Evolutionary conservation across 2,113 vertebrate genomes (phyloP).

Genomic region (Anolis carolinensis): DNA sequence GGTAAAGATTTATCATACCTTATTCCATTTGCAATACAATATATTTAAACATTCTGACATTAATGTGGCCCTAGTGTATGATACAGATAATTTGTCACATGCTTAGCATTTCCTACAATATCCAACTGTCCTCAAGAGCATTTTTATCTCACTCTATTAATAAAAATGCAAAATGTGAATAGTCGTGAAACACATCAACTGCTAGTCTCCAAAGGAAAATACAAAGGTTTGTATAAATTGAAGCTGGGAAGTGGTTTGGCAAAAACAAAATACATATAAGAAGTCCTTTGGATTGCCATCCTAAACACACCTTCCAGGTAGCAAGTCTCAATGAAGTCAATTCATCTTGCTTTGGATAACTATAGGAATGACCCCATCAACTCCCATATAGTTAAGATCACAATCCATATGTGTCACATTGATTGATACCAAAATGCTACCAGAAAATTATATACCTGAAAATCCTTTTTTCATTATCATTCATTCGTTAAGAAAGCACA

Average conservation of each 20-base stretch:
- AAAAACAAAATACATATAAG: background rate
- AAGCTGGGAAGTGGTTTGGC: constrained; percentile 8
- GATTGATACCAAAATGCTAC: background rate
- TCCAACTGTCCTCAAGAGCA: constrained; percentile 32
- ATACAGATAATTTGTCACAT: constrained; percentile 20
- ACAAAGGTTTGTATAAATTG: constrained; percentile 31
- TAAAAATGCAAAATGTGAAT: constrained; percentile 51
- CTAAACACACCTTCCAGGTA: too few relatives aligned
- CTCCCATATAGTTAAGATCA: background rate
- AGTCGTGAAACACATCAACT: constrained; percentile 31
- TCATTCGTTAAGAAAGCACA: background rate
- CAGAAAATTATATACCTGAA: background rate
- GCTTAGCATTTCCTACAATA: constrained; percentile 32
- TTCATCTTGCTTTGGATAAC: too few relatives aligned
- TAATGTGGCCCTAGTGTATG: background rate
- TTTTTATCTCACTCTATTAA: constrained; percentile 53
- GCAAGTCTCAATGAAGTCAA: too few relatives aligned
- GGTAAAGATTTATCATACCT: constrained; percentile 15
- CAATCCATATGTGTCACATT: background rate
- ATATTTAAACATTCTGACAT: constrained; percentile 21
- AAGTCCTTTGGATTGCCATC: background rate
- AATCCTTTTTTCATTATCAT: background rate
- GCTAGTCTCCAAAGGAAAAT: constrained; percentile 23
- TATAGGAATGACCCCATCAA: too few relatives aligned
- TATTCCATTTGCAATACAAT: constrained; percentile 35